Base-by-base conservation (phyloP, 1,140 invertebrate species). In the Leptopilina clavipes region DNA sequence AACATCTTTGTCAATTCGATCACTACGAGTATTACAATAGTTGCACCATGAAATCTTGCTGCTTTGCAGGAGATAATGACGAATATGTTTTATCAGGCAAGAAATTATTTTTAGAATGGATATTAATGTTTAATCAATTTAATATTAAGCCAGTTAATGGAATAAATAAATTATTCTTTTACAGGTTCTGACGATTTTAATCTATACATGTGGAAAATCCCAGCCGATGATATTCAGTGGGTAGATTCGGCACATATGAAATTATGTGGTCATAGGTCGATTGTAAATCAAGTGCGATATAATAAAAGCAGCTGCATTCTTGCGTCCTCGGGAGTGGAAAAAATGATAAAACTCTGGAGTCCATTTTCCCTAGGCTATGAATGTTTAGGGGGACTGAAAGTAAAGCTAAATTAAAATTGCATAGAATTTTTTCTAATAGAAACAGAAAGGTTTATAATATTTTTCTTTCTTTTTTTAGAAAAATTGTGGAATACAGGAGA, bases 11-110 rank as follows among this genome's bases (percentile, higher is more conserved):
- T 75, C 95, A 97, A 89, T 98, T 99, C 89, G 96, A 97, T 88
- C 95, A 98, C 87, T 92, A 94, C 25, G 95, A 96, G 75, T 99
- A 98, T 88, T 98, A 97, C 82, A 98, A 98, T 88, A 97, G 96
- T 1, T 98, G 97, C 87, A 98, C 97, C 0, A 98, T 98, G 96
- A 99, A 99, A 89, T 98, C 96, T 76, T 98, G 97, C 84, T 95
- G 94, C 71, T 98, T 98, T 92, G 97, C 96, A n/a, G 97, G 97
- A 0, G 93, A 94, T 7, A 92, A 94, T 54, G 97, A 98, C 87
- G 94, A 98, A 91, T 97, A 94, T 88, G 93, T 98, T 65, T 88
- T 98, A 14, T 98, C 96, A 5, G 94, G 94, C 79, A 84, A 75
- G 44, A 44, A 76, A 70, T 59, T 54, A 44, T 45, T 72, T 37